Conservation (phyloP, 1,140 invertebrate genomes). For the Brachionus paranguensis region DNA sequence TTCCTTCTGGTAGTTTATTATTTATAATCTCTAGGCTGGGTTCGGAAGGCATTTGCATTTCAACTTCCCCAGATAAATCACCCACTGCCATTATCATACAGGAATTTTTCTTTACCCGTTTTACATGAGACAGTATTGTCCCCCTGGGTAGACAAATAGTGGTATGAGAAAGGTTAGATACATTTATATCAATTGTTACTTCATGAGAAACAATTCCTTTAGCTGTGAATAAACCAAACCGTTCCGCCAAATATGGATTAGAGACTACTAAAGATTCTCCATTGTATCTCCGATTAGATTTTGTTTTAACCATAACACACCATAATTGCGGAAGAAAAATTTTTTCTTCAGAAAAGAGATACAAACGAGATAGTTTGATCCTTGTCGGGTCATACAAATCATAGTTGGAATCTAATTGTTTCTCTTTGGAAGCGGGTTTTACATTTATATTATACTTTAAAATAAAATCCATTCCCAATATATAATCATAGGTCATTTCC, state of each 20-base stretch:
- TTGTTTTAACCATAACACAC: background rate
- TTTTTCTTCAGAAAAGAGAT: background rate
- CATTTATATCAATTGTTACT: constrained; percentile 46
- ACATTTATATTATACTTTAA: background rate
- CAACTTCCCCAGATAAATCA: background rate
- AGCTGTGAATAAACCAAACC: background rate
- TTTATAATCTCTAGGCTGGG: background rate
- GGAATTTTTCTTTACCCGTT: background rate
- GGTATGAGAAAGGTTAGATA: constrained; percentile 46
- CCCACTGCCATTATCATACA: background rate
- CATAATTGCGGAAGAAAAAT: background rate
- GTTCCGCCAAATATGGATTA: background rate
- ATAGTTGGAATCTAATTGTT: background rate
- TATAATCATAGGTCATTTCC: background rate
- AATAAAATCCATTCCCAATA: background rate
- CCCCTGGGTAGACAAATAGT: background rate
- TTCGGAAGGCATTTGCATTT: background rate
- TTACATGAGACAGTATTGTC: background rate
- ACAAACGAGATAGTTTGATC: background rate
- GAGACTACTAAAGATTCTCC: background rate
- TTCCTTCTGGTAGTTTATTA: background rate
- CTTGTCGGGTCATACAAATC: background rate
- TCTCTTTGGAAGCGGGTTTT: background rate
- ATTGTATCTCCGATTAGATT: background rate
- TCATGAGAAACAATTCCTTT: background rate